phyloP scores from a whole-genome alignment of 2,888 invertebrate species.

The Microplitis deprimator region DNA sequence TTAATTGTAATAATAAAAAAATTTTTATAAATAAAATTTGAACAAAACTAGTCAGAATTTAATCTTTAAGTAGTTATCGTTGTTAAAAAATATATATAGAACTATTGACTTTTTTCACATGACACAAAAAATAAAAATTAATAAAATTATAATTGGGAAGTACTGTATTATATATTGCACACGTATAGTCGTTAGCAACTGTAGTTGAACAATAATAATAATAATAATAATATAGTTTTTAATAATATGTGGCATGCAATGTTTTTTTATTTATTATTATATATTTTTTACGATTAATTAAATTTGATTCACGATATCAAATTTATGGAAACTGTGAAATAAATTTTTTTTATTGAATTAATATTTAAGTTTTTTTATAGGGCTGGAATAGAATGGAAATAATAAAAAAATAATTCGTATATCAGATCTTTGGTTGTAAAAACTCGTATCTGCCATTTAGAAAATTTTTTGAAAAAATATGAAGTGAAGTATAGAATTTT shows the following conservation, averaged over 20 bases:
- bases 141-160: conserved; percentile 11
- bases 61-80: neutral
- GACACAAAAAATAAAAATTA: conserved; percentile 23
- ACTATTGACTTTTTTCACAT: neutral
- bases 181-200: neutral
- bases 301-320: neutral
- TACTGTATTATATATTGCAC: neutral
- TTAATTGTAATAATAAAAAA: neutral
- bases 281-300: neutral
- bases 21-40: neutral
- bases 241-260: neutral
- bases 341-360: no score
- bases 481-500: no score
- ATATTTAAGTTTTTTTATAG: no score
- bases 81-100: neutral
- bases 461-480: no score
- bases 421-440: no score
- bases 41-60: neutral
- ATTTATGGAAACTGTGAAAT: no score
- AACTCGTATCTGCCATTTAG: no score
- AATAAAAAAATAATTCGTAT: no score
- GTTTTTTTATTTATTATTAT: neutral
- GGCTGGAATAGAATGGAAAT: no score
- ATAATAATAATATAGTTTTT: neutral
- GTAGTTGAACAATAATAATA: neutral